phyloP scores from a whole-genome alignment of 2,888 invertebrate species.

The Meloe dianella region DNA sequence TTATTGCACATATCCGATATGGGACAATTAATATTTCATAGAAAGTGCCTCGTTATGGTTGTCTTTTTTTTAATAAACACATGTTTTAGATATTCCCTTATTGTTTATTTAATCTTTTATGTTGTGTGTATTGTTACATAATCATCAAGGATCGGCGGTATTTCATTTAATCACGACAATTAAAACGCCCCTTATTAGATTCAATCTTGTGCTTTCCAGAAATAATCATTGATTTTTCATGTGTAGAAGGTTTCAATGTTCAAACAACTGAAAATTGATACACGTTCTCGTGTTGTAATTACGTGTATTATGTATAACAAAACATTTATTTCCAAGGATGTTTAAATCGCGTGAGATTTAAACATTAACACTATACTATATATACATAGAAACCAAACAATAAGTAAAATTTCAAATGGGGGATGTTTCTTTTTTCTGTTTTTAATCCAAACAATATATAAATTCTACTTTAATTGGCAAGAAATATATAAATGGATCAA shows the following conservation, averaged over 20 bases:
- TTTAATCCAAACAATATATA: too few species aligned
- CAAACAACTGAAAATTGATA: background rate
- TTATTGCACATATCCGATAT: background rate
- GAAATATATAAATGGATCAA: too few species aligned
- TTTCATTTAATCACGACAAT: background rate
- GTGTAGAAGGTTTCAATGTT: background rate
- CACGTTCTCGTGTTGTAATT: background rate
- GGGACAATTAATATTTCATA: background rate
- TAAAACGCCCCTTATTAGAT: background rate
- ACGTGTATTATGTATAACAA: background rate
- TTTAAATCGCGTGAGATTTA: background rate
- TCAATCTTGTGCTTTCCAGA: background rate
- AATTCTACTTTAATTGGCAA: too few species aligned
- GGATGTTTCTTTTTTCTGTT: too few species aligned
- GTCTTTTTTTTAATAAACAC: background rate
- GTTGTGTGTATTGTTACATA: too few species aligned
- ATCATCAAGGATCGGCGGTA: too few species aligned
- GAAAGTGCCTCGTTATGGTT: constrained; percentile 8
- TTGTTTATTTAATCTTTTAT: too few species aligned
- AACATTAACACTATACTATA: too few species aligned
- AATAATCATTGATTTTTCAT: background rate
- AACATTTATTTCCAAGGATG: background rate
- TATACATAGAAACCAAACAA: too few species aligned
- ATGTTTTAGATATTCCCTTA: background rate
- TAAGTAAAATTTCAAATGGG: too few species aligned